Evolutionary conservation across 2,797 vertebrate species (phyloP).

Genomic region (Tadarida brasiliensis): DNA sequence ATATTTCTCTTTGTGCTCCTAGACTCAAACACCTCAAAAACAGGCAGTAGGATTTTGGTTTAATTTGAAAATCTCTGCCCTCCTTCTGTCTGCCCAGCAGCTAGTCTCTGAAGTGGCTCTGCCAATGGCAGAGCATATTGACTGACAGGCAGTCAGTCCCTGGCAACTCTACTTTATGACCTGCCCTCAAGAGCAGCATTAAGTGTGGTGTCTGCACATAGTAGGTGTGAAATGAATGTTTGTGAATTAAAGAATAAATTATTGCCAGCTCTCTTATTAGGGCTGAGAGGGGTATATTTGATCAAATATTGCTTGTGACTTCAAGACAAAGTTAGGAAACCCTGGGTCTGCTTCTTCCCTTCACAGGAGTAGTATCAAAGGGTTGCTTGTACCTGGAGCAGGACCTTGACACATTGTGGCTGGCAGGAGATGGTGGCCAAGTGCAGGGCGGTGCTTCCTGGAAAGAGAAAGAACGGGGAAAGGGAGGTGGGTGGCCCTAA

Average conservation of each 20-base stretch:
- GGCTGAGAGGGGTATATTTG: not conserved
- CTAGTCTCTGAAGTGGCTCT: not conserved
- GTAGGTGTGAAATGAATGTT: not conserved
- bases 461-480: not conserved
- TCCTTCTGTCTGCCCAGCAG: not conserved
- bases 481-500: not conserved
- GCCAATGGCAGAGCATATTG: not conserved
- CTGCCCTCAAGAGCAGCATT: not conserved
- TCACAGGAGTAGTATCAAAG: not conserved
- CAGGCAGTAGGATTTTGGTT: not conserved
- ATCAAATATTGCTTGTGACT: not conserved
- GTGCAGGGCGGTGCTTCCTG: constrained; percentile 89
- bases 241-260: not conserved
- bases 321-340: not conserved
- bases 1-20: not conserved
- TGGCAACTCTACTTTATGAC: not conserved
- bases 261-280: not conserved
- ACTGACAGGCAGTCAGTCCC: not conserved
- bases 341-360: not conserved
- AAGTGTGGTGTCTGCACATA: not conserved
- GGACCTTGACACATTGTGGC: constrained; percentile 89
- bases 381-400: constrained; percentile 86
- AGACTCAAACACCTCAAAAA: not conserved
- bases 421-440: constrained; percentile 89
- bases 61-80: not conserved